Conservation (phyloP, 1,140 invertebrate species). For the Formica selysi region DNA sequence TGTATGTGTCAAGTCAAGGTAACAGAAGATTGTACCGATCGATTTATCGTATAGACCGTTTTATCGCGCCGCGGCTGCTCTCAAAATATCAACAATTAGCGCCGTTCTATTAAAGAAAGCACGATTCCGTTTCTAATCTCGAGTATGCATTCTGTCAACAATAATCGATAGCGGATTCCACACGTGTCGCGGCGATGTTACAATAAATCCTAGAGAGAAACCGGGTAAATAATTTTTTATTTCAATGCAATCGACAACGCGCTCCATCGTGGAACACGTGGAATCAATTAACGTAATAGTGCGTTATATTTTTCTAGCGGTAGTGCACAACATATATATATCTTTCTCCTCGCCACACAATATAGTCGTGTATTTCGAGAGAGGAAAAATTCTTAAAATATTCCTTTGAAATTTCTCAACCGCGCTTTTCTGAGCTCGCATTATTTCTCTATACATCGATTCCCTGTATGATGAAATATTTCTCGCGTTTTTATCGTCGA, state of each 20-base stretch:
- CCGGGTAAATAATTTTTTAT: conserved; percentile 64
- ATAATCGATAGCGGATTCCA: neutral
- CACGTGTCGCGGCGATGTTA: conserved; percentile 57
- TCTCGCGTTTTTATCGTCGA: neutral
- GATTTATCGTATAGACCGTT: conserved; percentile 53
- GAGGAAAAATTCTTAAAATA: neutral
- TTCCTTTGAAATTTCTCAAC: neutral
- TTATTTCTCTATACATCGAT: neutral
- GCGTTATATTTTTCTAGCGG: neutral
- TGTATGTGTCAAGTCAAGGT: conserved; percentile 56
- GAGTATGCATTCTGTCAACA: neutral
- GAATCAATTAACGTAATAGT: neutral
- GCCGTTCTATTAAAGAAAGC: neutral
- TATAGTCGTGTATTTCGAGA: neutral
- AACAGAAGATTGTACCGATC: conserved; percentile 33
- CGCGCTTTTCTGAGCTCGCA: neutral
- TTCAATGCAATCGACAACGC: conserved; percentile 38
- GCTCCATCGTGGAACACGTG: neutral
- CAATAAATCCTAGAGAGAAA: conserved; percentile 34
- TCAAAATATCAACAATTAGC: conserved; percentile 54
- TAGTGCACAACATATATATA: neutral
- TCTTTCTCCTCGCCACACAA: neutral
- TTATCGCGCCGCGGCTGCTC: conserved; percentile 45
- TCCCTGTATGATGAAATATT: neutral
- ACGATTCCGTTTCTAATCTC: conserved; percentile 23